Evolutionary conservation across 2,888 invertebrate genomes (phyloP).

Genomic region (Ferrisia virgata): DNA sequence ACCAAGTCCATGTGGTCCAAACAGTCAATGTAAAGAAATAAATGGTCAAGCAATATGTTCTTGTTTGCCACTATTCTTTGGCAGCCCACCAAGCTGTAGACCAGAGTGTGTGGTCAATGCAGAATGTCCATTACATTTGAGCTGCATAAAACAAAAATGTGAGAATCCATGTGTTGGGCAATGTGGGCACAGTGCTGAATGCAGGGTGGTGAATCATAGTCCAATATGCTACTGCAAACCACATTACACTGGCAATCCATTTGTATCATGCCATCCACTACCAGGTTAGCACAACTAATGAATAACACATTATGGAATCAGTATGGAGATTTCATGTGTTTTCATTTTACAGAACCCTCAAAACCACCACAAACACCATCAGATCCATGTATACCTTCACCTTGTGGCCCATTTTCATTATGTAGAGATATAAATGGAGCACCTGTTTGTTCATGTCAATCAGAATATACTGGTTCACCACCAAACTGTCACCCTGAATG

Average conservation of each 20-base stretch:
- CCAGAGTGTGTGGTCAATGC: conserved; percentile 61
- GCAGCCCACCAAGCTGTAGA: conserved; percentile 60
- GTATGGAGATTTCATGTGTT: not conserved
- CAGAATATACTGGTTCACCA: conserved; percentile 69
- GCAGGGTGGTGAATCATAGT: conserved; percentile 61
- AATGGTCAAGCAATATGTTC: conserved; percentile 60
- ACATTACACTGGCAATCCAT: conserved; percentile 62
- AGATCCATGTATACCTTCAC: conserved; percentile 65
- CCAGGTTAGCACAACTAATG: conserved; percentile 38
- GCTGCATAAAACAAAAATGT: conserved; percentile 63
- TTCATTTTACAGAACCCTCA: conserved; percentile 8
- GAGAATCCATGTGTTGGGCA: conserved; percentile 61
- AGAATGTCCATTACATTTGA: conserved; percentile 58
- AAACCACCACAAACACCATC: conserved; percentile 39
- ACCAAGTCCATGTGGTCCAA: conserved; percentile 60
- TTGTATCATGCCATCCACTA: conserved; percentile 58
- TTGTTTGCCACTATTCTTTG: conserved; percentile 59
- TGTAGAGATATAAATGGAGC: conserved; percentile 66
- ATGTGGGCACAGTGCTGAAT: conserved; percentile 59
- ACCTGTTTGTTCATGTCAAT: conserved; percentile 70
- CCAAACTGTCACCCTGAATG: conserved; percentile 77
- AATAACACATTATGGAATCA: not conserved
- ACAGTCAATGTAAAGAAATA: conserved; percentile 59
- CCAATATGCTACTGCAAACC: conserved; percentile 60
- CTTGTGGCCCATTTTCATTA: conserved; percentile 74